Evolutionary conservation across 2,797 vertebrate genomes (phyloP), one percentile per base, ranked within the genome.

Genomic region (Pseudochromis fuscus): DNA sequence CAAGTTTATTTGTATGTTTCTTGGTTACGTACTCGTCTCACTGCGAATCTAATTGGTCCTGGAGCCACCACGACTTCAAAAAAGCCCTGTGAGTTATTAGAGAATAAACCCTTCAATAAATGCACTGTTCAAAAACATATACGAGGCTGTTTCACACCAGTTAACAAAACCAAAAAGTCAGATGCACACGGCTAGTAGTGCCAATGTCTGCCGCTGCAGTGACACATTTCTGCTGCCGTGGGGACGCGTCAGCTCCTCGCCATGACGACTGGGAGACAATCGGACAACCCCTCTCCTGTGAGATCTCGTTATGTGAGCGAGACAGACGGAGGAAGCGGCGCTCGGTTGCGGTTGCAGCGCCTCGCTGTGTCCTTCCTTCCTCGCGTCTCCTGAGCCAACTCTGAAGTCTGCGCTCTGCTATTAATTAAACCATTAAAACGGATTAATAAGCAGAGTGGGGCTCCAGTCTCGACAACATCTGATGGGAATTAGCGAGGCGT

Each of bases 401-500:
- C 75, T 51, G 31, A 75, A 72, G 81, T 87, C 82, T 83, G 77
- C 48, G 48, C 56, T 84, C 83, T 82, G 85, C 70, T 82, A 76
- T 75, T 87, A 90, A 93, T 92, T 92, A 91, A 88, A 88, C 68
- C 80, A 72, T 81, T 87, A 83, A 85, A 88, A 83, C 61, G 60
- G 67, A 91, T 90, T 88, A 89, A 90, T 89, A 84, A 82, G 79
- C 82, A 64, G 69, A 82, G 56, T 7, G 72, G 63, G 74, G 72
- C 77, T 89, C 23, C 64, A 52, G 86, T 83, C 83, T 82, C 67
- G 52, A 75, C 76, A 81, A 86, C 89, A 91, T 93, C 87, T 93
- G 89, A 93, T 44, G 55, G n/a, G 63, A 60, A 88, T 93, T 88
- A 86, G 27, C 52, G 62, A 83, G 69, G 72, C 63, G 15, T 70